Percentiles rank a stretch among this genome's conserved stretches.
Evolutionary conservation across 2,888 invertebrate genomes (phyloP).

Genomic region (Gnatocerus cornutus): DNA sequence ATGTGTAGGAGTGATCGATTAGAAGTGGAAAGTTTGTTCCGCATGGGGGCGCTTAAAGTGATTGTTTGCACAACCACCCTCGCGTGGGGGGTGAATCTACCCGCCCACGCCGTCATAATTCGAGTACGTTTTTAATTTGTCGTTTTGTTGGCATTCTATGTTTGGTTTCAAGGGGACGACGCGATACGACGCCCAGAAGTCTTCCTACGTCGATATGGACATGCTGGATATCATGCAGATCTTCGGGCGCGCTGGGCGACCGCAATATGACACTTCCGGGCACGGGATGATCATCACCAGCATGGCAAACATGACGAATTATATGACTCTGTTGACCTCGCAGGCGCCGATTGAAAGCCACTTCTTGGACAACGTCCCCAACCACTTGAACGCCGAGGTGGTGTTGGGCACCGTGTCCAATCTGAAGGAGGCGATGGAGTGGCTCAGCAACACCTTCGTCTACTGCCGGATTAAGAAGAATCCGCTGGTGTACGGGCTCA

Average conservation of each 20-base stretch:
- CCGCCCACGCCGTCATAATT: constrained; percentile 98
- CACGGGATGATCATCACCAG: constrained; percentile 96
- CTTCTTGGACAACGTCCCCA: constrained; percentile 91
- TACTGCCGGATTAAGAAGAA: constrained; percentile 95
- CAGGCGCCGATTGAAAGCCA: constrained; percentile 99
- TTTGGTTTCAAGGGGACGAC: constrained; percentile 86
- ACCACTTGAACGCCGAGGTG: constrained; percentile 98
- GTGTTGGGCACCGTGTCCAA: constrained; percentile 97
- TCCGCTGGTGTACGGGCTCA: constrained; percentile 85
- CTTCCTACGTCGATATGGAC: constrained; percentile 94
- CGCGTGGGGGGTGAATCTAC: constrained; percentile 99
- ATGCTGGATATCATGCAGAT: constrained; percentile 98
- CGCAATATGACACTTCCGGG: constrained; percentile 96
- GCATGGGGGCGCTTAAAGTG: constrained; percentile 89
- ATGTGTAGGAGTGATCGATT: constrained; percentile 71
- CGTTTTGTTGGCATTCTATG: background rate
- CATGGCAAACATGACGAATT: constrained; percentile 93
- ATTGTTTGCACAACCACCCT: constrained; percentile 97
- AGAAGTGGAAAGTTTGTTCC: constrained; percentile 86
- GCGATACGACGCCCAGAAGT: constrained; percentile 96
- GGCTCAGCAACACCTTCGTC: constrained; percentile 98
- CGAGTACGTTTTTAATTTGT: constrained; percentile 75
- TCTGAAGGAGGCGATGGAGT: constrained; percentile 96
- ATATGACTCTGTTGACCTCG: constrained; percentile 93
- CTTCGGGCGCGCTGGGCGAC: constrained; percentile 98